Evolutionary conservation across 2,113 vertebrate genomes (phyloP).

Genomic region (Malurus alboscapulatus): DNA sequence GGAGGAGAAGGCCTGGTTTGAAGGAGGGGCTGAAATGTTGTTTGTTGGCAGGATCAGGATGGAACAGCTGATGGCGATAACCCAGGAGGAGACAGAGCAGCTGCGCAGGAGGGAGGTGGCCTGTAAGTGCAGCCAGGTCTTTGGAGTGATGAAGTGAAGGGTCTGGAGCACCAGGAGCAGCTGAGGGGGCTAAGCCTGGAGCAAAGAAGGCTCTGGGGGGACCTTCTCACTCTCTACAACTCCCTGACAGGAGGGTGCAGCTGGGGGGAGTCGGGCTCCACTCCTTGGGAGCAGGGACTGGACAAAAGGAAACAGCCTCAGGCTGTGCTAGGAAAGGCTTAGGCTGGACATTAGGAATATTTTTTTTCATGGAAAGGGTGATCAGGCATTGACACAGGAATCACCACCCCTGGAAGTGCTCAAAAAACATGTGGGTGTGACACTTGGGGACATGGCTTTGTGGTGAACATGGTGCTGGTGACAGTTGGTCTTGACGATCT

Average conservation of each 20-base stretch:
- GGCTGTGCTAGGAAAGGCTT: neutral
- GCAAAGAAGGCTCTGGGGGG: neutral
- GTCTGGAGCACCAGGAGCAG: neutral
- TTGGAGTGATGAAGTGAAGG: neutral
- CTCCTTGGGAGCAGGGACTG: neutral
- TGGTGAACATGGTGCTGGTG: neutral
- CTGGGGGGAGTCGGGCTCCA: neutral
- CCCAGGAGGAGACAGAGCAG: constrained; percentile 89
- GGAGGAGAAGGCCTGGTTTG: neutral
- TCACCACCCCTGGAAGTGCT: neutral
- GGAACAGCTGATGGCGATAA: constrained; percentile 92
- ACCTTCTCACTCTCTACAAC: neutral
- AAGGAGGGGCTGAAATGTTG: neutral
- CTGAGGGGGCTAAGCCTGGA: neutral
- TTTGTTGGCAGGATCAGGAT: constrained; percentile 82
- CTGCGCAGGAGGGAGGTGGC: constrained; percentile 89
- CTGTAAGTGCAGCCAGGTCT: constrained; percentile 68
- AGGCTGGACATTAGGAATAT: neutral
- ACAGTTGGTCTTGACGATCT: neutral
- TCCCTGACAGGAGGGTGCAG: neutral
- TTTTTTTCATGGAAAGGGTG: neutral
- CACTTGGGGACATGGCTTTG: neutral
- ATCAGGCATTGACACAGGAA: neutral
- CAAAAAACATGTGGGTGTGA: neutral
- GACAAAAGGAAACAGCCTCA: neutral